Evolutionary conservation across 2,888 invertebrate genomes (phyloP), one percentile per base, ranked within the genome.

Genomic region (Drosophila meridionalis): DNA sequence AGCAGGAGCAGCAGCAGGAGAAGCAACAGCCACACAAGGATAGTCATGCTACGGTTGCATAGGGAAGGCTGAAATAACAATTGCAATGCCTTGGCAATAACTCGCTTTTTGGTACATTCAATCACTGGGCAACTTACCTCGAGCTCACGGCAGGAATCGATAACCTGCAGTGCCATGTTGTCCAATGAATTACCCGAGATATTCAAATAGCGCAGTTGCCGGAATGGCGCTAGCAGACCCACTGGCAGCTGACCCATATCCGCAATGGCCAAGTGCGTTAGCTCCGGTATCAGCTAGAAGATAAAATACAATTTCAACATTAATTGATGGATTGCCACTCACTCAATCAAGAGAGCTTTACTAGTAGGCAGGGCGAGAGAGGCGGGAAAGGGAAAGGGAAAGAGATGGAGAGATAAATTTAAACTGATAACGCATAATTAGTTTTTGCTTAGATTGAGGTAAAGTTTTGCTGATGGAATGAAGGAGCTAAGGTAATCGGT

Each of bases 131-230:
- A 53, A 85, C 91, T 90, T 90, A 93, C 93, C 92, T 93, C 92
- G 28, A 93, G 84, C 70, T 92, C 90, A 12, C 88, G 90, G 72
- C 93, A 92, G 28, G 93, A 92, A 90, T 93, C 91, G 80, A 93
- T 92, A 73, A 93, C 92, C 88, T 93, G 91, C 83, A 93, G 76
- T 65, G 92, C 91, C 88, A 92, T 91, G 68, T 92, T 92, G 84
- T 92, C 92, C 91, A 97, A 94, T 90, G 95, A 94, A 93, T 97
- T 97, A 89, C 95, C 95, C 40, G 96, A 96, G 83, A 97, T 93
- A 93, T 97, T 96, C 75, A 97, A 93, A 72, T 94, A 94, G 65
- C 94, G 94, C 71, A 97, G 92, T 79, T 95, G 94, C 56, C 90
- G 87, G 74, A 93, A 93, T 30, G 93, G 93, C 73, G 92, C 87